A percentile compares a stretch with the other conserved stretches of the same genome.
phyloP scores from a whole-genome alignment of 1,140 invertebrate genomes.

The Antheraea pernyi region DNA sequence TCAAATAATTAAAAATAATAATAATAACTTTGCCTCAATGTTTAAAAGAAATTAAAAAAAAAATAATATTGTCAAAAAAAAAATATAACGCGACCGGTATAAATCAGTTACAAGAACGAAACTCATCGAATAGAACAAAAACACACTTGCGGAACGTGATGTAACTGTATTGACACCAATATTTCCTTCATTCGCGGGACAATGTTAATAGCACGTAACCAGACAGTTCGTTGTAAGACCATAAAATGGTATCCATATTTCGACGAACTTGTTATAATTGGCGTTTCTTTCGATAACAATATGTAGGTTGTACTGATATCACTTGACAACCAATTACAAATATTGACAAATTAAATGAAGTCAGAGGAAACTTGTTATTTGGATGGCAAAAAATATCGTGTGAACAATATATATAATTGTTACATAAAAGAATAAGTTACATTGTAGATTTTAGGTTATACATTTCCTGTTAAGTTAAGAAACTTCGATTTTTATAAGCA shows the following conservation, averaged over 20 bases:
- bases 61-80: constrained; percentile 18
- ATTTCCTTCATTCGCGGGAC: constrained; percentile 23
- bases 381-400: background rate
- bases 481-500: too few relatives aligned
- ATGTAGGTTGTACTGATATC: constrained; percentile 4
- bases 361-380: background rate
- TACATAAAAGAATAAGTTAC: background rate
- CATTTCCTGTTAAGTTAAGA: too few relatives aligned
- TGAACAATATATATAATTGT: background rate
- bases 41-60: background rate
- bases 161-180: constrained; percentile 40
- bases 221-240: background rate
- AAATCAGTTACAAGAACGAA: constrained; percentile 21
- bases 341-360: constrained; percentile 6
- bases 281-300: constrained; percentile 5
- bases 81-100: constrained; percentile 22
- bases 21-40: background rate
- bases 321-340: constrained; percentile 1
- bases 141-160: constrained; percentile 38
- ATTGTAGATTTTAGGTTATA: too few relatives aligned
- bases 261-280: constrained; percentile 8
- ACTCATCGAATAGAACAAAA: constrained; percentile 37
- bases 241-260: background rate
- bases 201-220: constrained; percentile 12
- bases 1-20: background rate